Evolutionary conservation across 2,797 vertebrate genomes (phyloP), one percentile per base, ranked within the genome.

Genomic region (Peromyscus eremicus): DNA sequence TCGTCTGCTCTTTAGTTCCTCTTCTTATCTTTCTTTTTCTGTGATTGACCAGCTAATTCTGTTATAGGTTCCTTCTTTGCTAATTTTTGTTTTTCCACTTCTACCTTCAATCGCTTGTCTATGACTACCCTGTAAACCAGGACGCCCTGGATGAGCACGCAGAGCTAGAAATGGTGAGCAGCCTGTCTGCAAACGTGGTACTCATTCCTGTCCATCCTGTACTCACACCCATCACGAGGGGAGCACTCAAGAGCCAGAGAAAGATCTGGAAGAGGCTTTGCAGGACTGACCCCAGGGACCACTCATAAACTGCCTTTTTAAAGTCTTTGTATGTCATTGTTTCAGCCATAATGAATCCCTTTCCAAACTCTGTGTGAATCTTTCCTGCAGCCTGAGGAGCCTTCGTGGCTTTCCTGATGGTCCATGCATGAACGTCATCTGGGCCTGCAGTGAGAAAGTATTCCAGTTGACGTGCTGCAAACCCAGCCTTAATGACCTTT

Each of bases 361-460:
- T 99, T 99, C 99, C 99, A 98, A 99, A 99, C 99, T 99, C 99
- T 66, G 99, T 99, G 98, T 99, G 99, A 99, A 99, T 99, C 98
- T 99, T 99, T 97, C 99, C 99, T 46, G 99, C 99, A 96, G 99
- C 99, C 98, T 99, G 99, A 98, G 99, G 99, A 99, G 99, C 99
- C 98, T 99, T 99, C 98, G 99, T 99, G 98, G 99, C 99, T 99
- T 99, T 99, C 99, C 99, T 99, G 98, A 99, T 97, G 98, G 99
- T 99, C 99, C 99, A 99, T 23, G 99, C 99, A 98, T 99, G 37
- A 19, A 73, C 23, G 99, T 99, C 99, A 97, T 99, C 99, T 98
- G 99, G 99, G 98, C 99, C 99, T 76, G 99, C 99, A 94, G 99
- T 99, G 49, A 99, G 99, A 99, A 99, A 99, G 98, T 99, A 99